Conservation (phyloP, 2,113 vertebrate species). For the Microcebus lehilahytsara region DNA sequence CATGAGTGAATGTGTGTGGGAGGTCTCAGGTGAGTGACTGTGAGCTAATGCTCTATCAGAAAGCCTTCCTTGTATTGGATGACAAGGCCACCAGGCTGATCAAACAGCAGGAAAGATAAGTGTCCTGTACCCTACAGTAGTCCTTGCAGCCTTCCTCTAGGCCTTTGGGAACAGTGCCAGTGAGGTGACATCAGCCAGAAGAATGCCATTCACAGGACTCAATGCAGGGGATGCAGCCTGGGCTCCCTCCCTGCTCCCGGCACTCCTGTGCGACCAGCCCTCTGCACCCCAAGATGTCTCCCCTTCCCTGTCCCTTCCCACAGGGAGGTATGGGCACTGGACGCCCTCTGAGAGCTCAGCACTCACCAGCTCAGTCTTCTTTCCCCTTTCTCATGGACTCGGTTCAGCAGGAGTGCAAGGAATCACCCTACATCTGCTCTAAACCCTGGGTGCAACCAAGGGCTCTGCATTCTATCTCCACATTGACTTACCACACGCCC, state of each 20-base stretch:
- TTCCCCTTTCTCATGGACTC: not conserved
- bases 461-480: too few species aligned
- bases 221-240: not conserved
- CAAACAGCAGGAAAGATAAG: not conserved
- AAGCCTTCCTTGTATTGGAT: not conserved
- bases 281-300: too few species aligned
- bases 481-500: fast-evolving
- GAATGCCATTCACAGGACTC: not conserved
- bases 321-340: not conserved
- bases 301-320: not conserved
- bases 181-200: not conserved
- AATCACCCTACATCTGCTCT: not conserved
- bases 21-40: not conserved
- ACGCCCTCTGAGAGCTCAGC: fast-evolving
- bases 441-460: too few species aligned
- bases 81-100: not conserved
- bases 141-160: not conserved
- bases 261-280: too few species aligned
- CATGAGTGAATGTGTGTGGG: not conserved
- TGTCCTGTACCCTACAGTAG: too few species aligned
- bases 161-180: not conserved
- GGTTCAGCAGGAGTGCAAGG: not conserved
- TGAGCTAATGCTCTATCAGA: not conserved
- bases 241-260: not conserved
- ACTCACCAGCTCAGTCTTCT: not conserved